Evolutionary conservation across 2,888 invertebrate genomes (phyloP).

Genomic region (Xanthia togata): DNA sequence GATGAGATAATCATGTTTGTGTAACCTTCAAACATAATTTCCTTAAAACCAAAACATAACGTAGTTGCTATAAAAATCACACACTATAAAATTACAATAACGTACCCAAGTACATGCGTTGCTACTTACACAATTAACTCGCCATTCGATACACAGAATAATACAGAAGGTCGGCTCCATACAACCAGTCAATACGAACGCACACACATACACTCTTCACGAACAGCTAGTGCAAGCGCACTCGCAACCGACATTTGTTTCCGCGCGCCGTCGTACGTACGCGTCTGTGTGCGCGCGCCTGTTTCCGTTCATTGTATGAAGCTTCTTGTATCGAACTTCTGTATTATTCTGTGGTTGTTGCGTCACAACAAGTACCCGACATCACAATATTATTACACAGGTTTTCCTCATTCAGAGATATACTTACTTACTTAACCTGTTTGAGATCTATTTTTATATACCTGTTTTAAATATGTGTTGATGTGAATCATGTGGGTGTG

Average conservation of each 20-base stretch:
- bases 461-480: constrained; percentile 18
- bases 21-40: constrained; percentile 7
- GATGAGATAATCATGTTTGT: background rate
- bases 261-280: too few species aligned
- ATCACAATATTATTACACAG: constrained; percentile 31
- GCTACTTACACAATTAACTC: background rate
- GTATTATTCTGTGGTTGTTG: constrained; percentile 2
- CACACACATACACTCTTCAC: background rate
- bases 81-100: constrained; percentile 4
- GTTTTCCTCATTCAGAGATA: constrained; percentile 53
- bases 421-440: constrained; percentile 31
- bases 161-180: constrained; percentile 1
- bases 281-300: too few species aligned
- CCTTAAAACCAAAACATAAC: background rate
- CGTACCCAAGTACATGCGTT: background rate
- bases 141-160: background rate
- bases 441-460: constrained; percentile 28
- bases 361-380: constrained; percentile 33
- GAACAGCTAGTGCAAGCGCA: constrained; percentile 8
- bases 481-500: background rate
- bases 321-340: constrained; percentile 18
- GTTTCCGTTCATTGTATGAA: background rate
- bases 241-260: background rate
- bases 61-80: background rate
- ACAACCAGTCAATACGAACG: background rate